Evolutionary conservation across 37 sponge, comb jelly and placozoan species (phyloP), one percentile per base, ranked within the genome.

Genomic region (Oscarella lobularis): DNA sequence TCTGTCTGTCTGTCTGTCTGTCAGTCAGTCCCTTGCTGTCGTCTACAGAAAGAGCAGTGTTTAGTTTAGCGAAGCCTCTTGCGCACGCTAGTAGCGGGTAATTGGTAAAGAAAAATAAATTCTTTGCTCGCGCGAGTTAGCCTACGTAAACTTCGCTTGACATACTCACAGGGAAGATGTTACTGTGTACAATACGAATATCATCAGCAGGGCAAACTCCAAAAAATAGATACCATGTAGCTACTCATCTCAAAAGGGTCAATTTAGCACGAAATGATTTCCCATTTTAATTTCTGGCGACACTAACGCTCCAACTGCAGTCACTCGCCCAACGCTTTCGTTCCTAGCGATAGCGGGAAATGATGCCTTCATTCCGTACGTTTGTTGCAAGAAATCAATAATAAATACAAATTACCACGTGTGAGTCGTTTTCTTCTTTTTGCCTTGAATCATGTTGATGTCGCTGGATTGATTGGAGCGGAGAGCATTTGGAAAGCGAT

Each of bases 401-500:
- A n/a, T n/a, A n/a, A n/a, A n/a, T n/a, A n/a, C n/a, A n/a, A n/a
- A n/a, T n/a, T n/a, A n/a, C n/a, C n/a, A n/a, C n/a, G n/a, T n/a
- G n/a, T n/a, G n/a, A n/a, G n/a, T n/a, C n/a, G n/a, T n/a, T n/a
- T n/a, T n/a, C n/a, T n/a, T n/a, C n/a, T n/a, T n/a, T 38, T 35
- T 41, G 86, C 91, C 91, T 86, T 92, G 90, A 40, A 95, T 88
- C 67, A 83, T 74, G 41, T 95, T 95, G 78, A 91, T 84, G 66
- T 95, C 96, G 89, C 72, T 35, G 96, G 96, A 40, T 95, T 90
- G 20, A 95, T 75, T 27, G 91, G 87, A 48, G 91, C 81, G 36
- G 80, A 66, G 4, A 95, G 33, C 82, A 95, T 77, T 9, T 83
- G 60, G 31, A 95, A 82, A 38, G 82, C 66, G 3, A 95, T 74